Conservation (phyloP, 2,113 vertebrate genomes). For the Thinocorus orbignyianus region DNA sequence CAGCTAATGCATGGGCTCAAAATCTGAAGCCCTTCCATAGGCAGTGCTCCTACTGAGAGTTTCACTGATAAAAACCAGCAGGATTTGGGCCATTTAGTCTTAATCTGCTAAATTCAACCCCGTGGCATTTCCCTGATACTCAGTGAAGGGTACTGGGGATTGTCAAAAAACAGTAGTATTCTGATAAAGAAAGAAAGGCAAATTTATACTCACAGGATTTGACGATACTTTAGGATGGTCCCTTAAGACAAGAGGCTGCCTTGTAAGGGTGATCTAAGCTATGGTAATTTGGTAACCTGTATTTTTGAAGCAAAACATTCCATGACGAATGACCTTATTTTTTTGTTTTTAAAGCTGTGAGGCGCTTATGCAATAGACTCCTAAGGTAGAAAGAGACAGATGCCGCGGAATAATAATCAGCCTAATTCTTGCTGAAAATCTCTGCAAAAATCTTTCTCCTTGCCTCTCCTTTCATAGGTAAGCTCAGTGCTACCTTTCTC, state of each 20-base stretch:
- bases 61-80: neutral
- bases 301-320: constrained; percentile 58
- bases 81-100: constrained; percentile 24
- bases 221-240: neutral
- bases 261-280: constrained; percentile 36
- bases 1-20: neutral
- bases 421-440: constrained; percentile 32
- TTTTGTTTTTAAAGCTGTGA: constrained; percentile 62
- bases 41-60: neutral
- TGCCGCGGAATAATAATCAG: constrained; percentile 37
- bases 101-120: constrained; percentile 26
- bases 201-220: neutral
- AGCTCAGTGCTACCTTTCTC: neutral
- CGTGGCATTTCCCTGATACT: neutral
- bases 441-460: neutral
- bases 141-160: neutral
- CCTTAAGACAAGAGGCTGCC: constrained; percentile 39
- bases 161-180: neutral
- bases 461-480: neutral
- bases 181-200: neutral
- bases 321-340: constrained; percentile 63
- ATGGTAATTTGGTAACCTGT: constrained; percentile 57
- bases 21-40: neutral
- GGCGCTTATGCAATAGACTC: constrained; percentile 52
- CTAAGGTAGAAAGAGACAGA: constrained; percentile 60